Conservation (phyloP, 2,888 invertebrate genomes). For the Diplolepis rosae region DNA sequence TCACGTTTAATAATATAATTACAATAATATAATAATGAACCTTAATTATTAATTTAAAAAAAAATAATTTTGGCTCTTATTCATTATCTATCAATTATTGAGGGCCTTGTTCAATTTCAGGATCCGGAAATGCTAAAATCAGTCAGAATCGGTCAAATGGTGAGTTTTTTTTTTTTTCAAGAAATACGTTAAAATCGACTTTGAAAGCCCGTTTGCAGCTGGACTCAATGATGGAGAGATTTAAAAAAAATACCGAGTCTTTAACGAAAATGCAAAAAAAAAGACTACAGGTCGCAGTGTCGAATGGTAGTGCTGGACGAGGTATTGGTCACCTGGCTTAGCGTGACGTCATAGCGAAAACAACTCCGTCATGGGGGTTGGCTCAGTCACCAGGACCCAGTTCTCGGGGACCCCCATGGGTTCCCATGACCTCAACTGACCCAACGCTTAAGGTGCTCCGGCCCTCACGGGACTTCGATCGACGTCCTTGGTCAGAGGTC, state of each 20-base stretch:
- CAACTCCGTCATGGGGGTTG: constrained; percentile 43
- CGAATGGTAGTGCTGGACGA: background rate
- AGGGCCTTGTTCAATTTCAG: too few species aligned
- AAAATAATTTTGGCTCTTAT: too few species aligned
- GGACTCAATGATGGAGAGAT: constrained; percentile 37
- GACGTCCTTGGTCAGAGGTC: constrained; percentile 59
- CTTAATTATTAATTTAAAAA: too few species aligned
- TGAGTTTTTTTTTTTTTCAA: constrained; percentile 19
- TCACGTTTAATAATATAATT: too few species aligned
- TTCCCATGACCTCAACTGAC: constrained; percentile 71
- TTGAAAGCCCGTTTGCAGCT: constrained; percentile 48
- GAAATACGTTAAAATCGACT: constrained; percentile 29
- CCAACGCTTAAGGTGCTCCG: constrained; percentile 58
- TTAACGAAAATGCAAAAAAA: background rate
- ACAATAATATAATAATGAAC: too few species aligned
- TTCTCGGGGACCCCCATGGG: constrained; percentile 67
- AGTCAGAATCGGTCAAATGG: constrained; percentile 1
- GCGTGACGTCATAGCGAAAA: constrained; percentile 53
- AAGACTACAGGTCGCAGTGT: constrained; percentile 31
- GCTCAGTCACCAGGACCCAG: constrained; percentile 30
- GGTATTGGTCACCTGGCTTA: constrained; percentile 49
- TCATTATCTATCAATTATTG: too few species aligned
- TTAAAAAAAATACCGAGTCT: constrained; percentile 36
- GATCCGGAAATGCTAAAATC: background rate
- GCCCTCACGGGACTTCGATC: constrained; percentile 45